phyloP scores from a whole-genome alignment of 1,140 invertebrate species.

The Dolichoris vasculosae region DNA sequence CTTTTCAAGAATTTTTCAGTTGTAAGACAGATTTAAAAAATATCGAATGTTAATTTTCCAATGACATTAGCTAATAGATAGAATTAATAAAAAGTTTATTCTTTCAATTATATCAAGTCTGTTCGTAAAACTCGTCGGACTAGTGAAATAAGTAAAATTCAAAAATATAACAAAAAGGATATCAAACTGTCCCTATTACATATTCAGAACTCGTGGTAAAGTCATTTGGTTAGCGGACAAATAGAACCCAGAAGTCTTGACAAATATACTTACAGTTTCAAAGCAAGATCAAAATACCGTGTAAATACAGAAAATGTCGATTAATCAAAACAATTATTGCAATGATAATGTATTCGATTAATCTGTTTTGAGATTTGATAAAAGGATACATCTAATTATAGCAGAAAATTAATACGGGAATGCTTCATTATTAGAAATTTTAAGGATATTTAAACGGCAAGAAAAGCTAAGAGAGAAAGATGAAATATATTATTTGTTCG shows the following conservation, averaged over 20 bases:
- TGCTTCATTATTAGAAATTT: background rate
- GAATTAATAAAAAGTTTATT: too few species aligned
- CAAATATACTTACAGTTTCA: conserved; percentile 25
- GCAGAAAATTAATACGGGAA: background rate
- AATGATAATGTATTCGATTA: background rate
- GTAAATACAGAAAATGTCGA: background rate
- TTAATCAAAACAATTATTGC: background rate
- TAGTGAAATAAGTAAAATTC: background rate
- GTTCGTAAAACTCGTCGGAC: background rate
- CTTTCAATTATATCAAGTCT: too few species aligned
- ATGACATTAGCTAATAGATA: too few species aligned
- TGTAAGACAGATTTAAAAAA: too few species aligned
- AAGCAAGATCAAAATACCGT: background rate
- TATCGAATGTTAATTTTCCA: too few species aligned
- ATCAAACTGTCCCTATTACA: conserved; percentile 37
- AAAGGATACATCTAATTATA: background rate
- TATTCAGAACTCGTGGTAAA: conserved; percentile 53
- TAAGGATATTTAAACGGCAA: background rate
- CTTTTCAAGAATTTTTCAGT: too few species aligned
- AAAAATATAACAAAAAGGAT: background rate
- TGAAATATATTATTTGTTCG: conserved; percentile 23
- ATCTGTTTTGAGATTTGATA: background rate
- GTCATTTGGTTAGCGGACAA: conserved; percentile 45
- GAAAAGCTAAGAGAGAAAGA: background rate
- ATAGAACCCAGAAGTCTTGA: conserved; percentile 1